Evolutionary conservation across 2,113 vertebrate genomes (phyloP).

Genomic region (Mungos mungo): DNA sequence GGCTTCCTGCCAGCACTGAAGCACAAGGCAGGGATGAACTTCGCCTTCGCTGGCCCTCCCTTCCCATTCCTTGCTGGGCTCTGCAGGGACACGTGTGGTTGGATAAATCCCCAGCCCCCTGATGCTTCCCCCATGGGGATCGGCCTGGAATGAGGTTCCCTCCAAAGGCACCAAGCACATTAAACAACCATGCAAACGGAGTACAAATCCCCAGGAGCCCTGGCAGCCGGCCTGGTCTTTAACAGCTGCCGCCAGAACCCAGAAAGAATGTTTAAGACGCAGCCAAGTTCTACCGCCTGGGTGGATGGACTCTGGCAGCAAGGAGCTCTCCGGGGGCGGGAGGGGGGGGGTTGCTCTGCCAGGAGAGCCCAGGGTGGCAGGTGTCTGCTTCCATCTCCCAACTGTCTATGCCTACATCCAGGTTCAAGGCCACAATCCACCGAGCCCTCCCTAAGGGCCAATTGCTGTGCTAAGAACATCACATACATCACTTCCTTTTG

Average conservation of each 20-base stretch:
- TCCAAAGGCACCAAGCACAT: background rate
- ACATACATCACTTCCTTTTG: background rate
- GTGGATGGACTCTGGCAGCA: background rate
- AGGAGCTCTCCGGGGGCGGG: background rate
- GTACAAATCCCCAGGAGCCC: background rate
- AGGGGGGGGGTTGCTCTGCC: background rate
- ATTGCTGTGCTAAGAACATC: too few species aligned
- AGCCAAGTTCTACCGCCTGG: background rate
- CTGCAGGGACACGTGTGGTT: background rate
- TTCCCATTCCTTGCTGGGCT: background rate
- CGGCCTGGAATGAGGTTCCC: background rate
- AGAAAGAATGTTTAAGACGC: background rate
- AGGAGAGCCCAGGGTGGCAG: background rate
- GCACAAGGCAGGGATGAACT: background rate
- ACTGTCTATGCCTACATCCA: background rate
- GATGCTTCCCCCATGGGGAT: background rate
- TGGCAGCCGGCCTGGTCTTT: conserved; percentile 4
- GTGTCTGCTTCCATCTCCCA: background rate
- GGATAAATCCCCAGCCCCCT: background rate
- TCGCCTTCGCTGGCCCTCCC: background rate
- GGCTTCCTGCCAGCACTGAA: background rate
- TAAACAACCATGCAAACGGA: background rate
- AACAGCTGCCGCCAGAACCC: background rate
- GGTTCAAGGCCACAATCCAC: background rate
- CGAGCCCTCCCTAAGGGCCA: accelerated